These are phyloP conservation scores for Clupea harengus DNA, from an alignment of 2,113 vertebrate genomes.

Conservation along the genomic window DNA sequence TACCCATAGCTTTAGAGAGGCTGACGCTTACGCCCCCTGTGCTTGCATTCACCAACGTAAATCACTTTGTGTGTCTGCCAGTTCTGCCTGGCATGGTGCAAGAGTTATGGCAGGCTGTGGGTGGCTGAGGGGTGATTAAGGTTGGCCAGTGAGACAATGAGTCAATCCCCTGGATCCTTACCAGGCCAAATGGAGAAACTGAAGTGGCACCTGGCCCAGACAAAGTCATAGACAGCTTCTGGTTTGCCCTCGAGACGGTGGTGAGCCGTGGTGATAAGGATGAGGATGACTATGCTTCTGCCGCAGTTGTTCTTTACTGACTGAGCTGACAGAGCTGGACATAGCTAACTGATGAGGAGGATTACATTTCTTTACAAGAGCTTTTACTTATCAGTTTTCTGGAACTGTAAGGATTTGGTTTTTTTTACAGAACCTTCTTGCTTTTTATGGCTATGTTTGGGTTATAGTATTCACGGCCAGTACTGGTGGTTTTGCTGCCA, in stretches of 20 bases:
- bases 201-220: not conserved
- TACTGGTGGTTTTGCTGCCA: too few relatives aligned
- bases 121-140: not conserved
- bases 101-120: not conserved
- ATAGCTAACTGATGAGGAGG: not conserved
- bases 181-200: not conserved
- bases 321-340: not conserved
- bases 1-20: not conserved
- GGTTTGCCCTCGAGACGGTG: not conserved
- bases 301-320: not conserved
- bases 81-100: not conserved
- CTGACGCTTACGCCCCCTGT: not conserved
- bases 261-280: not conserved
- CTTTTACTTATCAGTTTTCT: not conserved
- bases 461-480: not conserved
- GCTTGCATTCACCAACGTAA: not conserved
- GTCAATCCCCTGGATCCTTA: not conserved
- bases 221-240: not conserved
- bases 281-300: not conserved
- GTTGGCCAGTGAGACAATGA: not conserved
- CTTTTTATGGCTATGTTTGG: too few relatives aligned
- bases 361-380: not conserved
- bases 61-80: not conserved
- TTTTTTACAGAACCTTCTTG: too few relatives aligned
- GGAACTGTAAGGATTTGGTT: not conserved